A percentile compares a stretch with the other conserved stretches of the same genome.
Conservation (phyloP, 2,113 vertebrate species). For the Corydoras sp. region DNA sequence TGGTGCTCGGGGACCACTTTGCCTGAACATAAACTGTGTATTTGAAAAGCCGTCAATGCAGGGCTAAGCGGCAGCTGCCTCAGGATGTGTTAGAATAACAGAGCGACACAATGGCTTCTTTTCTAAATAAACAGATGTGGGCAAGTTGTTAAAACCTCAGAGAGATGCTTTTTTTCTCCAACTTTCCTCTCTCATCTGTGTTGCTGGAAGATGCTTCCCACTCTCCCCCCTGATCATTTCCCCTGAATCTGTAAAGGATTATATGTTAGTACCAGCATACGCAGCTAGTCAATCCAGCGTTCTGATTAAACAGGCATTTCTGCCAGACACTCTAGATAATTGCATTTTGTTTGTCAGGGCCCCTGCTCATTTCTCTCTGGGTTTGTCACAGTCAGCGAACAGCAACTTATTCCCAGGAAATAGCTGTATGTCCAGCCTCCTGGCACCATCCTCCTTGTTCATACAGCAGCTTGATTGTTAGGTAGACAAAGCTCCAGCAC, state of each 20-base stretch:
- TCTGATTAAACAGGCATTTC: conserved; percentile 61
- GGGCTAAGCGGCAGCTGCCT: conserved; percentile 66
- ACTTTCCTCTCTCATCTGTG: conserved; percentile 52
- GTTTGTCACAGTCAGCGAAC: background rate
- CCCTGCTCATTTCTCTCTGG: background rate
- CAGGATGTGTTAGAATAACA: conserved; percentile 73
- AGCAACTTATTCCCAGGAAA: conserved; percentile 20
- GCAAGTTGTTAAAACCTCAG: conserved; percentile 65
- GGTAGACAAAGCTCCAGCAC: background rate
- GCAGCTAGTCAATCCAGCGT: conserved; percentile 63
- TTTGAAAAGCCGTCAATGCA: conserved; percentile 69
- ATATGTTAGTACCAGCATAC: conserved; percentile 1
- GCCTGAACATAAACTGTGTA: conserved; percentile 64
- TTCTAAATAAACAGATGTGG: conserved; percentile 84
- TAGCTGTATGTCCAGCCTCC: conserved; percentile 14
- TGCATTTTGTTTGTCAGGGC: conserved; percentile 62
- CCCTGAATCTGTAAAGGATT: too few species aligned
- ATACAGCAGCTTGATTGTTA: background rate
- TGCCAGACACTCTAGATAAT: conserved; percentile 72
- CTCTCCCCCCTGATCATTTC: too few species aligned
- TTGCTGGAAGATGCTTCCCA: conserved; percentile 11
- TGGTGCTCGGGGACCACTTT: conserved; percentile 70
- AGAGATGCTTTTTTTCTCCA: conserved; percentile 46
- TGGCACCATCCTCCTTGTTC: background rate
- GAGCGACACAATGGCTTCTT: conserved; percentile 79